Conservation (phyloP, 35 echinoderm and acorn worm species). For the Anneissia japonica region DNA sequence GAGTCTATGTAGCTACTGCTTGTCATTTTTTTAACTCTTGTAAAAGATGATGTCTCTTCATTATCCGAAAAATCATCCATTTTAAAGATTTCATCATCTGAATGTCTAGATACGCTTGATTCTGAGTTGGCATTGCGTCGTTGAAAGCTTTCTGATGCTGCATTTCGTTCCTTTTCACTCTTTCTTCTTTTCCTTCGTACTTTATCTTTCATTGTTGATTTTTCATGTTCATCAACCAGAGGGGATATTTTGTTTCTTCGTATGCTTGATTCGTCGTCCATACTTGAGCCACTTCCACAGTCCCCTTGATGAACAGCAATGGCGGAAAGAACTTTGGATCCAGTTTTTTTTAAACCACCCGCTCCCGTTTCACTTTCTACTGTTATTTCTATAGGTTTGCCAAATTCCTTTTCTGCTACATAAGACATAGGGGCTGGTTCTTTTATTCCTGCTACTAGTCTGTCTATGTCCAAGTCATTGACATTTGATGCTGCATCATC, state of each 20-base stretch:
- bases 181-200: constrained; percentile 20
- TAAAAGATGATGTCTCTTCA: neutral
- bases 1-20: neutral
- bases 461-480: neutral
- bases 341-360: neutral
- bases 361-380: constrained; percentile 33
- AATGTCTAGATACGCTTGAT: constrained; percentile 71
- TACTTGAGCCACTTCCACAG: neutral
- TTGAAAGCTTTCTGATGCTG: constrained; percentile 8
- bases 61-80: constrained; percentile 66
- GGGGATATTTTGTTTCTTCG: neutral
- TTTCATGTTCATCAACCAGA: neutral
- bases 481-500: neutral
- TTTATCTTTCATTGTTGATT: neutral
- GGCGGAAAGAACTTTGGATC: neutral
- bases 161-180: constrained; percentile 3
- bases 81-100: constrained; percentile 73
- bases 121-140: constrained; percentile 38
- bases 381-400: constrained; percentile 14
- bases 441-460: constrained; percentile 12
- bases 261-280: neutral
- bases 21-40: neutral
- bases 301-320: neutral
- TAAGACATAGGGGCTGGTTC: constrained; percentile 18
- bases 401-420: constrained; percentile 4